These are phyloP conservation scores for Xiphophorus hellerii DNA, from an alignment of 2,113 vertebrate species.

Conservation along the genomic window DNA sequence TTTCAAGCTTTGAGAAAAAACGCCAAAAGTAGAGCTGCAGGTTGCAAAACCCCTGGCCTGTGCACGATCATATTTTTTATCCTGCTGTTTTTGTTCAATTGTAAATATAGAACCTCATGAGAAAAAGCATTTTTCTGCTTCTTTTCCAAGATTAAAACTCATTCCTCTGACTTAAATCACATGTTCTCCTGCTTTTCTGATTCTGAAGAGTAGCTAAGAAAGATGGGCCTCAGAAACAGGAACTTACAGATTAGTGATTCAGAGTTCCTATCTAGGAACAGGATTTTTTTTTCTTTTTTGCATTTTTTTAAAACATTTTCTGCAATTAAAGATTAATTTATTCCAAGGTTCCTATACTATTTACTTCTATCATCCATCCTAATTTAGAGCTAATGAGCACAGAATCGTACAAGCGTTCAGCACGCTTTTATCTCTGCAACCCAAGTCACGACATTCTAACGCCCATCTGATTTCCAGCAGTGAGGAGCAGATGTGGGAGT, in stretches of 20 bases:
- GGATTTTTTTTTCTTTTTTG: background rate
- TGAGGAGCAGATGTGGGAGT: constrained; percentile 37
- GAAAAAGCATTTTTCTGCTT: no score
- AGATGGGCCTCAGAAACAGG: background rate
- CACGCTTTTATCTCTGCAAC: background rate
- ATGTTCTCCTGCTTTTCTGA: background rate
- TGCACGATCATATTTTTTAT: no score
- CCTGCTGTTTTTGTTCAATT: no score
- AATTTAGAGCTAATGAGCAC: constrained; percentile 13
- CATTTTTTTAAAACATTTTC: background rate
- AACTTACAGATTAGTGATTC: background rate
- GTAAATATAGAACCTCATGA: no score
- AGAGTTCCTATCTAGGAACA: background rate
- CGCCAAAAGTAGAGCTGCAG: no score
- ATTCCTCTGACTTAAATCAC: no score
- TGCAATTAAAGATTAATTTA: background rate
- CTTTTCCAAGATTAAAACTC: no score
- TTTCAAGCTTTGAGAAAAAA: no score
- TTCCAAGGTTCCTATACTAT: background rate
- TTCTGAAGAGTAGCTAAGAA: background rate
- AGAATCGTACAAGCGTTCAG: constrained; percentile 9
- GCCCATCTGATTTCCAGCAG: constrained; percentile 46
- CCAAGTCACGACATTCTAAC: constrained; percentile 15
- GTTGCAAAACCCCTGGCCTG: no score
- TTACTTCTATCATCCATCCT: background rate